Evolutionary conservation across 2,888 invertebrate genomes (phyloP).

Genomic region (Drosophila testacea): DNA sequence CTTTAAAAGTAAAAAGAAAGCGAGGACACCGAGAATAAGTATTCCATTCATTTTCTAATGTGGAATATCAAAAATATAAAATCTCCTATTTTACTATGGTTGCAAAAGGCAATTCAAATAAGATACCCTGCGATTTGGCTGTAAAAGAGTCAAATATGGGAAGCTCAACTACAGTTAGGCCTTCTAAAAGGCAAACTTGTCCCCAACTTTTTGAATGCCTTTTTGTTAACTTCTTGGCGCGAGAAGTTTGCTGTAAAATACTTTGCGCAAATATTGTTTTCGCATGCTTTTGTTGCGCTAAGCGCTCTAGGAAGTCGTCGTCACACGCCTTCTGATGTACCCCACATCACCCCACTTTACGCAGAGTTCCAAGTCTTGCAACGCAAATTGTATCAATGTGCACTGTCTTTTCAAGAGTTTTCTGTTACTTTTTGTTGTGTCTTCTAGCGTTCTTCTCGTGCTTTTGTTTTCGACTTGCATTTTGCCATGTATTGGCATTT

Average conservation of each 20-base stretch:
- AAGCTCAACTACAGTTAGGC: constrained; percentile 6
- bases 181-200: constrained; percentile 60
- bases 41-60: too few relatives aligned
- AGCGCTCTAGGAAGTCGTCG: constrained; percentile 57
- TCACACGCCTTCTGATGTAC: not conserved
- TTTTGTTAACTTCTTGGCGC: constrained; percentile 75
- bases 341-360: constrained; percentile 10
- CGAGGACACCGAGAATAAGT: too few relatives aligned
- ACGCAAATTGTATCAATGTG: constrained; percentile 75
- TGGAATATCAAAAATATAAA: too few relatives aligned
- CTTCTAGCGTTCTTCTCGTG: constrained; percentile 32
- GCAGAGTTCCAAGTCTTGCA: constrained; percentile 50
- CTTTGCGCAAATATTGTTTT: constrained; percentile 79
- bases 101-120: too few relatives aligned
- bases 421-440: constrained; percentile 47
- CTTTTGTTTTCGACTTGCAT: constrained; percentile 56
- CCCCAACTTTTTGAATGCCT: constrained; percentile 76
- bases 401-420: constrained; percentile 70
- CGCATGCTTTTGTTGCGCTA: constrained; percentile 75
- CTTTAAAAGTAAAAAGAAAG: too few relatives aligned
- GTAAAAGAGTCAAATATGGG: too few relatives aligned
- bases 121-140: too few relatives aligned
- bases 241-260: constrained; percentile 75
- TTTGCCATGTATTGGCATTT: constrained; percentile 75
- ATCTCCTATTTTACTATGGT: too few relatives aligned